Evolutionary conservation across 2,797 vertebrate genomes (phyloP).

Genomic region (Hyperoplus immaculatus): DNA sequence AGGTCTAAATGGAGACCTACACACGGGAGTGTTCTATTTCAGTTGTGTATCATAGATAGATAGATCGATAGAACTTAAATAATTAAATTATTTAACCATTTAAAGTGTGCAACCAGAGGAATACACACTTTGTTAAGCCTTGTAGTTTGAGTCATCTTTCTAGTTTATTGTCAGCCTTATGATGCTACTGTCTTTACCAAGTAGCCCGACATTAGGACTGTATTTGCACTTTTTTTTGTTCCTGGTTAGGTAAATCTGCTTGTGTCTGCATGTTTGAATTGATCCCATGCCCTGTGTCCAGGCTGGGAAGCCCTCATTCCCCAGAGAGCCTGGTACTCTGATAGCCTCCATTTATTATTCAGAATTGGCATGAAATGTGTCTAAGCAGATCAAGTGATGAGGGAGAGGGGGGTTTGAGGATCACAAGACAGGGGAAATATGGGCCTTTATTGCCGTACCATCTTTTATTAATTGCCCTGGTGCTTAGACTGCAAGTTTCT

Average conservation of each 20-base stretch:
- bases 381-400: slow-evolving; percentile 75
- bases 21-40: too few relatives aligned
- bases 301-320: slow-evolving; percentile 64
- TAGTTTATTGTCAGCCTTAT: neutral
- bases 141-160: neutral
- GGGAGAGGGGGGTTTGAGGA: slow-evolving; percentile 38
- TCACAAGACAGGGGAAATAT: slow-evolving; percentile 52
- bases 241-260: slow-evolving; percentile 43
- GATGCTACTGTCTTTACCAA: neutral
- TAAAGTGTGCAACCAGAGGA: too few relatives aligned
- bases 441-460: slow-evolving; percentile 74
- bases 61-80: too few relatives aligned
- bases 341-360: slow-evolving; percentile 85
- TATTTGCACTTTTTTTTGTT: slow-evolving; percentile 49
- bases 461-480: slow-evolving; percentile 87
- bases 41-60: too few relatives aligned
- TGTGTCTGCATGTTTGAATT: slow-evolving; percentile 45
- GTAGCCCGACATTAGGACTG: slow-evolving; percentile 11
- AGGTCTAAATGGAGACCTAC: too few relatives aligned
- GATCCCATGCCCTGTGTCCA: slow-evolving; percentile 58
- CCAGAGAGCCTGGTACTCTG: slow-evolving; percentile 65
- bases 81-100: too few relatives aligned
- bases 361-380: slow-evolving; percentile 82
- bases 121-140: too few relatives aligned
- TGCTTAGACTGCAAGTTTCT: slow-evolving; percentile 78